A percentile compares a stretch with the other conserved stretches of the same genome.
Evolutionary conservation across 2,888 invertebrate species (phyloP).

Genomic region (Cantharis rufa): DNA sequence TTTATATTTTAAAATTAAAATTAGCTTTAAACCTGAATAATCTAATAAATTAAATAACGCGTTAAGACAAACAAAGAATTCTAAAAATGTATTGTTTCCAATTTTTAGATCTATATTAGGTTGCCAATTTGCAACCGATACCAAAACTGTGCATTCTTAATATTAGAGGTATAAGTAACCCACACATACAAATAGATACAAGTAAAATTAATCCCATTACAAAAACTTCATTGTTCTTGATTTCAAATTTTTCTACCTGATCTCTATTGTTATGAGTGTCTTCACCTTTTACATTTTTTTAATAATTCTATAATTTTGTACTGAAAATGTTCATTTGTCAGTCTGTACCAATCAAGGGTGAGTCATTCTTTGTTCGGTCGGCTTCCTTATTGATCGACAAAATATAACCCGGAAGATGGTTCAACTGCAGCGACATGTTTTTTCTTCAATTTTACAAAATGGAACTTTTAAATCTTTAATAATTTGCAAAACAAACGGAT

Average conservation of each 20-base stretch:
- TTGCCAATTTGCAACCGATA: neutral
- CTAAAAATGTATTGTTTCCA: neutral
- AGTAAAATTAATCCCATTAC: neutral
- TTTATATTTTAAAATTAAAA: neutral
- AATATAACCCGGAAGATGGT: neutral
- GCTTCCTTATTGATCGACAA: slow-evolving; percentile 15
- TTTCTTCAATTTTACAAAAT: neutral
- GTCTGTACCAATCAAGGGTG: neutral
- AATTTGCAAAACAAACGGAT: neutral
- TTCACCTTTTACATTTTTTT: too few species aligned
- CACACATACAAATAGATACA: neutral
- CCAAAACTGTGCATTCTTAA: neutral
- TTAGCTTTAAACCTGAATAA: neutral
- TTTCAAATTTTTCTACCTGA: neutral
- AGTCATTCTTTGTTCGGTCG: slow-evolving; percentile 8
- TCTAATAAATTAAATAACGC: neutral
- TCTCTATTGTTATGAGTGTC: neutral
- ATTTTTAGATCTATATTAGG: neutral
- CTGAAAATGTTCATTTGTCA: neutral
- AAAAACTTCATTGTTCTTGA: neutral
- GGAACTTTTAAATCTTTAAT: neutral
- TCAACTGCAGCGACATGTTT: neutral
- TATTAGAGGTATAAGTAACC: neutral
- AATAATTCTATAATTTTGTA: neutral
- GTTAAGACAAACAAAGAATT: neutral